Evolutionary conservation across 2,888 invertebrate genomes (phyloP).

Genomic region (Drepana falcataria): DNA sequence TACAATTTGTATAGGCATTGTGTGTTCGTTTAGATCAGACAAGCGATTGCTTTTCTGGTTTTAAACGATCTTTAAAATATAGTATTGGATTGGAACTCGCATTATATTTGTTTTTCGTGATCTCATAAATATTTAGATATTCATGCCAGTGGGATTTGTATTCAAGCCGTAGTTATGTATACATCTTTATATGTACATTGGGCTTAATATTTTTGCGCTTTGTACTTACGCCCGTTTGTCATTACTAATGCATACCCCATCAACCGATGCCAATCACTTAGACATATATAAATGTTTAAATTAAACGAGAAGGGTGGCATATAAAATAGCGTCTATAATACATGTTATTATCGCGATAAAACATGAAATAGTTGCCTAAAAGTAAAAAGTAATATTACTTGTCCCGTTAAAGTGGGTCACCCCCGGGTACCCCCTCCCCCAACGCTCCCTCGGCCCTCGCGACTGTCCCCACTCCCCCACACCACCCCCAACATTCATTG

Average conservation of each 20-base stretch:
- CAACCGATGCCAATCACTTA: neutral
- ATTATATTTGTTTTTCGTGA: neutral
- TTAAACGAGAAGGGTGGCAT: neutral
- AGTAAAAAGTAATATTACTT: constrained; percentile 80
- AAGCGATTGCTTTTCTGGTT: constrained; percentile 52
- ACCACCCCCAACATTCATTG: constrained; percentile 75
- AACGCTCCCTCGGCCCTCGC: constrained; percentile 43
- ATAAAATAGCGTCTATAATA: constrained; percentile 20
- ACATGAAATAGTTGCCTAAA: constrained; percentile 79
- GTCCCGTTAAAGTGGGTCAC: constrained; percentile 79
- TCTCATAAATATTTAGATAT: neutral
- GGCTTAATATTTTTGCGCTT: too few relatives aligned
- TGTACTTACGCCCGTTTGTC: too few relatives aligned
- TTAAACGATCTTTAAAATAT: constrained; percentile 12
- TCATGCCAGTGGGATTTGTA: neutral
- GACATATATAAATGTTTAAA: neutral
- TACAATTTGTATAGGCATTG: constrained; percentile 44
- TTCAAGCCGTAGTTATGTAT: neutral
- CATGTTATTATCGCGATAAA: constrained; percentile 73
- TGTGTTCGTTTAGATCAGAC: constrained; percentile 56
- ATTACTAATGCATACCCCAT: neutral
- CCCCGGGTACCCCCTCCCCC: constrained; percentile 45
- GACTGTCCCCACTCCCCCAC: constrained; percentile 60
- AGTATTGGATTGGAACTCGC: neutral
- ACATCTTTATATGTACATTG: neutral